These are phyloP conservation scores for Rhynchomys soricoides DNA, from an alignment of 2,113 vertebrate species.

Conservation along the genomic window DNA sequence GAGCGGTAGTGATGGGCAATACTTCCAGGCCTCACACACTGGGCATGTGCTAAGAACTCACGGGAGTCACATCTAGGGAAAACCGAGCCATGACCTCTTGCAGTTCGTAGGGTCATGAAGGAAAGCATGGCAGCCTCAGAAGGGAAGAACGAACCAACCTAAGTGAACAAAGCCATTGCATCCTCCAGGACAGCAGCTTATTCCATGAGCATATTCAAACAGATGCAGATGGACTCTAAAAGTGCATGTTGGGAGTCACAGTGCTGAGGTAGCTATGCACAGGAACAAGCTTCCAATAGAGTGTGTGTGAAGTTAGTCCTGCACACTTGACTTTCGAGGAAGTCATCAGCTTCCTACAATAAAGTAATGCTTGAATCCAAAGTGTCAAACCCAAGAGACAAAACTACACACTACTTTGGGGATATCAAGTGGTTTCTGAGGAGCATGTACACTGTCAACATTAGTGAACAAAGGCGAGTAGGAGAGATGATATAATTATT, in stretches of 20 bases:
- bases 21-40: not conserved
- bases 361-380: constrained; percentile 14
- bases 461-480: constrained; percentile 56
- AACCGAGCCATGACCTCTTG: not conserved
- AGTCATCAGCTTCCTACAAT: constrained; percentile 64
- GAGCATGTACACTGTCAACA: constrained; percentile 45
- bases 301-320: constrained; percentile 29
- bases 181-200: constrained; percentile 25
- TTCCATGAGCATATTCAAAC: constrained; percentile 2
- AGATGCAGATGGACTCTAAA: constrained; percentile 19
- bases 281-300: not conserved
- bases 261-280: not conserved
- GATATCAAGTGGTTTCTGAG: constrained; percentile 71
- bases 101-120: not conserved
- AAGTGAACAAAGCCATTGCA: not conserved
- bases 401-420: constrained; percentile 67
- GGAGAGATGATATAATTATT: constrained; percentile 51
- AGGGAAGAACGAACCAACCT: constrained; percentile 15
- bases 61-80: not conserved
- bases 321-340: constrained; percentile 32
- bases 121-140: not conserved
- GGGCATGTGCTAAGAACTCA: not conserved
- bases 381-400: constrained; percentile 54
- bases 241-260: not conserved
- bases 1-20: not conserved